These are phyloP conservation scores for Aromia moschata DNA, from an alignment of 2,888 invertebrate species.

Conservation along the genomic window DNA sequence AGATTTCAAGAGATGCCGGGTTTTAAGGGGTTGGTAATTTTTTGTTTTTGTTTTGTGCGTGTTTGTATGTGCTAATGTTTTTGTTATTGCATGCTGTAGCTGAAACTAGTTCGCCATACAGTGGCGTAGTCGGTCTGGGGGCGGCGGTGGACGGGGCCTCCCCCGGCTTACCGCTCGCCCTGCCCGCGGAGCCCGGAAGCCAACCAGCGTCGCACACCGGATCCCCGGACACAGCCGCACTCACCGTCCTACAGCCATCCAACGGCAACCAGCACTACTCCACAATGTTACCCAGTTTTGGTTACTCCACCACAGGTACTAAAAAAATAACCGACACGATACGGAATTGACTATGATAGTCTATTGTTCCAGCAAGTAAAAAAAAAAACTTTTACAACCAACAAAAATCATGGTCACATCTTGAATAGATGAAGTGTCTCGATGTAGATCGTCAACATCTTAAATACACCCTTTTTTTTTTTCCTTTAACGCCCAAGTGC, in stretches of 20 bases:
- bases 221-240: slow-evolving; percentile 63
- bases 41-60: slow-evolving; percentile 31
- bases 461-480: no score
- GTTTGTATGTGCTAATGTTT: slow-evolving; percentile 54
- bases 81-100: slow-evolving; percentile 56
- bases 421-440: no score
- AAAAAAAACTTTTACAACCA: no score
- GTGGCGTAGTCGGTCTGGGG: slow-evolving; percentile 61
- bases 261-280: slow-evolving; percentile 68
- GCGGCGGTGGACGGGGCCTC: slow-evolving; percentile 63
- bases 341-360: no score
- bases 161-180: slow-evolving; percentile 64
- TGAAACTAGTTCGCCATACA: slow-evolving; percentile 63
- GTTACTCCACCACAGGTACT: slow-evolving; percentile 73
- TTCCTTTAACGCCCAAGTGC: no score
- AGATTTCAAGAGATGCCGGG: no score
- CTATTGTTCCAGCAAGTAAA: no score
- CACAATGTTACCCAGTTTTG: slow-evolving; percentile 75
- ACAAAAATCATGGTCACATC: no score
- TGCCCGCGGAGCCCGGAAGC: slow-evolving; percentile 60
- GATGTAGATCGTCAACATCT: no score
- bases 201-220: slow-evolving; percentile 65
- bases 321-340: no score
- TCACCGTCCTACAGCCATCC: slow-evolving; percentile 70
- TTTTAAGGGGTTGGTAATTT: no score